phyloP scores from a whole-genome alignment of 2,797 vertebrate species.

The Avahi laniger region DNA sequence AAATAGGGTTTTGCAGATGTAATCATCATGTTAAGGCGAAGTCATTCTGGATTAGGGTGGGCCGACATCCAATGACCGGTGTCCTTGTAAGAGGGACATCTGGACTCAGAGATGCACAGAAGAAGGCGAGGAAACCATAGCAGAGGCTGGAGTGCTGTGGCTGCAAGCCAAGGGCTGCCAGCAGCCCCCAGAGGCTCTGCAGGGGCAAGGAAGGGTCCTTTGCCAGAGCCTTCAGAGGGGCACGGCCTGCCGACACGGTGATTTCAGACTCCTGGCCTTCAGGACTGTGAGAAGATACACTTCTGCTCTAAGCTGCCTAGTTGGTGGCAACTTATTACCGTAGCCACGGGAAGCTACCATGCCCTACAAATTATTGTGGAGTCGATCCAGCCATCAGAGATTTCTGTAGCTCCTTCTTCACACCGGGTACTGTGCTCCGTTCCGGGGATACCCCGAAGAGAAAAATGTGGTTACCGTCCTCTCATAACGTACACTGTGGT shows the following conservation, averaged over 20 bases:
- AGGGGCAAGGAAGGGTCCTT: not conserved
- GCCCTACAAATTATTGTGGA: not conserved
- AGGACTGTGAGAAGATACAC: no score
- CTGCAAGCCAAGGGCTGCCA: not conserved
- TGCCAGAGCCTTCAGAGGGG: not conserved
- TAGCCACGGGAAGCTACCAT: not conserved
- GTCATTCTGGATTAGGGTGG: not conserved
- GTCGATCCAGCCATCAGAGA: not conserved
- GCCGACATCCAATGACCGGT: not conserved
- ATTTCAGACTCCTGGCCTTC: no score
- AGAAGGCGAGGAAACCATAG: not conserved
- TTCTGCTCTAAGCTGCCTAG: not conserved
- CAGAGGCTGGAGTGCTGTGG: fast-evolving
- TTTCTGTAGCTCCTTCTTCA: not conserved
- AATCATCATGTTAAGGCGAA: not conserved
- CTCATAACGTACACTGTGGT: not conserved
- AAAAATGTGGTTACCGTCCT: not conserved
- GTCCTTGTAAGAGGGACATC: not conserved
- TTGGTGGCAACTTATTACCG: not conserved
- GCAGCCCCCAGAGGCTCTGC: not conserved
- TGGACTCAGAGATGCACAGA: not conserved
- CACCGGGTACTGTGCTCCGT: no score
- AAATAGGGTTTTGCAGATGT: not conserved
- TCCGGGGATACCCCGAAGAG: not conserved
- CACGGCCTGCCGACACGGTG: not conserved